These are phyloP conservation scores for Hapalemur alaotrensis DNA, from an alignment of 2,797 vertebrate genomes.

Conservation along the genomic window DNA sequence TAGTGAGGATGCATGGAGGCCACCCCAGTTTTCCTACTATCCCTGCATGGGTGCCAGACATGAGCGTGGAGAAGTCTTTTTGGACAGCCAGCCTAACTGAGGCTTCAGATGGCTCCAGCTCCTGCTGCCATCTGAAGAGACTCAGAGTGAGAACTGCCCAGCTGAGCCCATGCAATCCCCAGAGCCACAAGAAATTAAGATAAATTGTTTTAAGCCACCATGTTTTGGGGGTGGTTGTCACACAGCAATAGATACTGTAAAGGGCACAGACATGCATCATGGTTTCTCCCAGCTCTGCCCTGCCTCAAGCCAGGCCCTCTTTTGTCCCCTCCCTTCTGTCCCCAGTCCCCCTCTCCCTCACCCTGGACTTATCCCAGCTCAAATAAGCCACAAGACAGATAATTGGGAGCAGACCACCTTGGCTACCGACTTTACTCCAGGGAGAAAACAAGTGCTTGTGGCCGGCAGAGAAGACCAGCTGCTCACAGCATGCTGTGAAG, in stretches of 20 bases:
- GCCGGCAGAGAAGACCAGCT: constrained; percentile 36
- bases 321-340: neutral
- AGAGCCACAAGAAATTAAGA: neutral
- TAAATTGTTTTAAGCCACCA: neutral
- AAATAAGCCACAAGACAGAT: neutral
- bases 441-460: constrained; percentile 43
- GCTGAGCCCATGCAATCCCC: neutral
- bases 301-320: neutral
- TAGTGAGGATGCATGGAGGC: neutral
- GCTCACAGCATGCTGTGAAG: constrained; percentile 42
- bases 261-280: rapidly evolving
- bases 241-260: neutral
- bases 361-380: neutral
- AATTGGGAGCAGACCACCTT: constrained; percentile 49
- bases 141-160: neutral
- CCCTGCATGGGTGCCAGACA: neutral
- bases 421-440: constrained; percentile 47
- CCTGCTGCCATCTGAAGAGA: neutral
- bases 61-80: neutral
- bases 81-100: rapidly evolving
- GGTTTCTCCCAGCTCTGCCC: neutral
- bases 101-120: neutral
- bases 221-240: neutral
- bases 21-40: neutral
- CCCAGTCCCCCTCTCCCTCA: neutral